Conservation (phyloP, 1,140 invertebrate species). For the Drosophila quadrilineata region DNA sequence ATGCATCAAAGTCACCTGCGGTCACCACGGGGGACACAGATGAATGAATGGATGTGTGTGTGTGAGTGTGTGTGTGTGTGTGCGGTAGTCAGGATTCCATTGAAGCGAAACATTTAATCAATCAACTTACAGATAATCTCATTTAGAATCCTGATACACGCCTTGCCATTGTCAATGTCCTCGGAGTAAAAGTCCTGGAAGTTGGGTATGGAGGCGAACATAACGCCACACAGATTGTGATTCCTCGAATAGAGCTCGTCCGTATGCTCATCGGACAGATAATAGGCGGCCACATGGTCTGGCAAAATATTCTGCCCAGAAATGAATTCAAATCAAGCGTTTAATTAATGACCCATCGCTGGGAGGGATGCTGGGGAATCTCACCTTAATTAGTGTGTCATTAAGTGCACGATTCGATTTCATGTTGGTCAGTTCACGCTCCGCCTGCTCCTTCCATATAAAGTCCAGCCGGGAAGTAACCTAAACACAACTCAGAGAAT, state of each 20-base stretch:
- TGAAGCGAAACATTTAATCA: constrained; percentile 61
- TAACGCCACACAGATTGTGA: constrained; percentile 95
- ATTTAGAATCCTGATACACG: constrained; percentile 98
- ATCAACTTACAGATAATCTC: constrained; percentile 91
- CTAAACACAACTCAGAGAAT: constrained; percentile 19
- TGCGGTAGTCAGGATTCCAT: too few relatives aligned
- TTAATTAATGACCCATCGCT: constrained; percentile 53
- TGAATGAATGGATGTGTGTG: too few relatives aligned
- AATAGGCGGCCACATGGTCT: constrained; percentile 96
- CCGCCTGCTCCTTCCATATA: constrained; percentile 96
- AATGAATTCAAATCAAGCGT: constrained; percentile 23
- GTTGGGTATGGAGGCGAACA: constrained; percentile 99
- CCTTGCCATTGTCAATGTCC: constrained; percentile 97
- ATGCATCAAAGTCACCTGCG: constrained; percentile 91
- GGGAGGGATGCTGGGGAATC: background rate
- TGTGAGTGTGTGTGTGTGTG: too few relatives aligned
- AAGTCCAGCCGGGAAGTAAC: constrained; percentile 95
- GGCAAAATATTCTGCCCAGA: constrained; percentile 92
- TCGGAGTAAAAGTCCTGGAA: constrained; percentile 99
- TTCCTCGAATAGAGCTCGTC: constrained; percentile 96
- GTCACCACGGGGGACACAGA: background rate
- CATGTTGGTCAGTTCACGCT: constrained; percentile 95
- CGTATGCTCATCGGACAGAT: constrained; percentile 89
- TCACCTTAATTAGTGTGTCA: constrained; percentile 81
- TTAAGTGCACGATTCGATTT: constrained; percentile 82